These are phyloP conservation scores for Troilus luridus DNA, from an alignment of 2,888 invertebrate species.

Conservation along the genomic window DNA sequence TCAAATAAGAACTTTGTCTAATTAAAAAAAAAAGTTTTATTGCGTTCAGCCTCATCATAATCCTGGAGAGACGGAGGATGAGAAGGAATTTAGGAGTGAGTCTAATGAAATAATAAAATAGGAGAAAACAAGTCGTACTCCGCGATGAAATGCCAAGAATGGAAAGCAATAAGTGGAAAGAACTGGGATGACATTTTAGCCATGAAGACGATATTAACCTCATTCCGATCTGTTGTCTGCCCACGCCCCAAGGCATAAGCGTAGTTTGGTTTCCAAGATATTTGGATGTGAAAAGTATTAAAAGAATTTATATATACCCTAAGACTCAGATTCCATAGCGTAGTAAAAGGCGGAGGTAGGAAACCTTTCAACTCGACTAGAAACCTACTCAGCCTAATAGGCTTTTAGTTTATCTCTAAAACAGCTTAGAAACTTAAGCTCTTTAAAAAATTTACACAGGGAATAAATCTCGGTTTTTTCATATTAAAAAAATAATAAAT, in stretches of 20 bases:
- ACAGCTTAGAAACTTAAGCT: slow-evolving; percentile 4
- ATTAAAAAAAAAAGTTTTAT: neutral
- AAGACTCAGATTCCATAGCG: neutral
- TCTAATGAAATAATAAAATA: slow-evolving; percentile 22
- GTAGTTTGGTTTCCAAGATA: neutral
- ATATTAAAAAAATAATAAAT: neutral
- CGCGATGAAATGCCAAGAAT: neutral
- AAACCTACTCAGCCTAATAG: slow-evolving; percentile 28
- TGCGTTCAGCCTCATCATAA: neutral
- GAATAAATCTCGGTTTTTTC: neutral
- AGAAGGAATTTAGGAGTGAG: neutral
- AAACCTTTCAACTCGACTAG: slow-evolving; percentile 24
- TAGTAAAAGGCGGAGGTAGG: neutral
- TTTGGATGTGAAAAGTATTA: neutral
- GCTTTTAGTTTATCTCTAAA: slow-evolving; percentile 40
- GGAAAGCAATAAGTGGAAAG: slow-evolving; percentile 41
- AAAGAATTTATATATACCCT: neutral
- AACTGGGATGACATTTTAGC: slow-evolving; percentile 14
- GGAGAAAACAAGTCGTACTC: slow-evolving; percentile 10
- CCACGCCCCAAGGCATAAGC: neutral
- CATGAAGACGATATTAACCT: slow-evolving; percentile 6
- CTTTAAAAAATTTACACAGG: slow-evolving; percentile 34
- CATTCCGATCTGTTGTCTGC: neutral
- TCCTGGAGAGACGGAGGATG: neutral
- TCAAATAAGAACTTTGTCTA: no score